These are phyloP conservation scores for Mizuhopecten yessoensis DNA, from an alignment of 1,140 invertebrate genomes.

Conservation along the genomic window DNA sequence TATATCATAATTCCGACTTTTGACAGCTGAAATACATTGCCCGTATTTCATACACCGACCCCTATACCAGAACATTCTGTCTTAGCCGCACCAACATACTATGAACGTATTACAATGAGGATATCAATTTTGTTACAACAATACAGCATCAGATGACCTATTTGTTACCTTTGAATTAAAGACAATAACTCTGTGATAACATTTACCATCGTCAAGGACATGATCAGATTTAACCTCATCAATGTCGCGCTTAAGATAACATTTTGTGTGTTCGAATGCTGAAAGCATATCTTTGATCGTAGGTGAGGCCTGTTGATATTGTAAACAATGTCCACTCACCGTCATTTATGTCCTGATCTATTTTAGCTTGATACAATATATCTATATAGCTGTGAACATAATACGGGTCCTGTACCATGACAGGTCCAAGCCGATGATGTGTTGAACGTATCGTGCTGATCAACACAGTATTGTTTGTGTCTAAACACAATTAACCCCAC, in stretches of 20 bases:
- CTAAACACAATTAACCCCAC: not conserved
- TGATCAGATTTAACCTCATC: too few species aligned
- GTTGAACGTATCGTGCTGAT: not conserved
- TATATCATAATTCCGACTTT: too few species aligned
- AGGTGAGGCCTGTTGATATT: not conserved
- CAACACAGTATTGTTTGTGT: not conserved
- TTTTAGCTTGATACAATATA: not conserved
- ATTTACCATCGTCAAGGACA: too few species aligned
- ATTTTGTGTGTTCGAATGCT: not conserved
- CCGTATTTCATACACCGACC: not conserved
- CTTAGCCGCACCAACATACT: not conserved
- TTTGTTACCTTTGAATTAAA: not conserved
- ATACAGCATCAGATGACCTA: not conserved
- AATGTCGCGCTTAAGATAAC: not conserved
- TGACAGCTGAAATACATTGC: not conserved
- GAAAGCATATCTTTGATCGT: not conserved
- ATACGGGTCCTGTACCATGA: too few species aligned
- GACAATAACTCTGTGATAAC: too few species aligned
- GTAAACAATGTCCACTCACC: not conserved
- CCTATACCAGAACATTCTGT: not conserved
- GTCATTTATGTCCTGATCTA: not conserved
- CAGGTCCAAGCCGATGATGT: too few species aligned
- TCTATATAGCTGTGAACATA: not conserved
- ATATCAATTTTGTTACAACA: not conserved
- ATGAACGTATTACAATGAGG: not conserved